Evolutionary conservation across 2,113 vertebrate genomes (phyloP).

Genomic region (Xiphophorus hellerii): DNA sequence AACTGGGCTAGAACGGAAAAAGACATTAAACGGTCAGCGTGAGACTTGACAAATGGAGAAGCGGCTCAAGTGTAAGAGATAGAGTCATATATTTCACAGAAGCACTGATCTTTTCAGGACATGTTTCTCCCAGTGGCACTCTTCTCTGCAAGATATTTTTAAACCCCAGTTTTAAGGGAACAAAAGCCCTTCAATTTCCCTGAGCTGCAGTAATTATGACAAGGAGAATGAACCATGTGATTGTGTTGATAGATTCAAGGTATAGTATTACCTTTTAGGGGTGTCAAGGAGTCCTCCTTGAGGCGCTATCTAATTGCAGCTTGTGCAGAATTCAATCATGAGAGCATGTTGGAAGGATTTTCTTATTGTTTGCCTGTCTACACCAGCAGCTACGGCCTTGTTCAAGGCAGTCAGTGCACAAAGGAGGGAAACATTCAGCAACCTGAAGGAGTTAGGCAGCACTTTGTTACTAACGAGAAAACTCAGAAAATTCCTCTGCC

Average conservation of each 20-base stretch:
- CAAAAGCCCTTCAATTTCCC: constrained; percentile 62
- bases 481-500: too few relatives aligned
- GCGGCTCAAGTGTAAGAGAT: constrained; percentile 14
- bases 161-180: constrained; percentile 58
- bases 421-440: constrained; percentile 33
- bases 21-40: too few relatives aligned
- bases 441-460: too few relatives aligned
- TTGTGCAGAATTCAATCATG: constrained; percentile 61
- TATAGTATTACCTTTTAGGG: constrained; percentile 68
- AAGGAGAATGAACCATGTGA: constrained; percentile 65
- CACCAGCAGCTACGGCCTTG: constrained; percentile 32
- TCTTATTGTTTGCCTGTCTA: constrained; percentile 74
- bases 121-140: constrained; percentile 53
- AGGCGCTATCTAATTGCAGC: constrained; percentile 66
- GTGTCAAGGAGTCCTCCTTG: constrained; percentile 62
- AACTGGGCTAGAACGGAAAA: too few relatives aligned
- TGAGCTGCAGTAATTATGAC: constrained; percentile 72
- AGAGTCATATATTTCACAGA: constrained; percentile 15
- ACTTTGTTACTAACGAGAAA: too few relatives aligned
- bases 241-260: constrained; percentile 52
- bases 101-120: constrained; percentile 57
- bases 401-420: constrained; percentile 33
- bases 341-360: constrained; percentile 62
- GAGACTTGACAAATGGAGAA: too few relatives aligned
- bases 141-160: constrained; percentile 63